A percentile compares a stretch with the other conserved stretches of the same genome.
phyloP scores from a whole-genome alignment of 35 echinoderm and acorn worm genomes.

The Stichopus chloronotus region DNA sequence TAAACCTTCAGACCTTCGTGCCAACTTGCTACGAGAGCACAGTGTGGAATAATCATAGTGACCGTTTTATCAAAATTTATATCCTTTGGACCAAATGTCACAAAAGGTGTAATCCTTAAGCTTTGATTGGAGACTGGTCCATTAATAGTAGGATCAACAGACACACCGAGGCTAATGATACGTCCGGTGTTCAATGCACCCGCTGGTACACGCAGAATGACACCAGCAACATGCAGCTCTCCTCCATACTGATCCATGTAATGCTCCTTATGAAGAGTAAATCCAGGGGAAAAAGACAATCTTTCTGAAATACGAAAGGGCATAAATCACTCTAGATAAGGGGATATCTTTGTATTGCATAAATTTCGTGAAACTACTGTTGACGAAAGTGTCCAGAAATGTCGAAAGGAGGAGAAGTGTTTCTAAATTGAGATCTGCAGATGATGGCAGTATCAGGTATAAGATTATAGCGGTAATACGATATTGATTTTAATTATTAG shows the following conservation, averaged over 20 bases:
- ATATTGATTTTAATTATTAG: too few relatives aligned
- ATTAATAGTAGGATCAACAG: background rate
- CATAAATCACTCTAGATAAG: too few relatives aligned
- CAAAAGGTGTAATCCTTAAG: background rate
- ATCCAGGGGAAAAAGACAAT: too few relatives aligned
- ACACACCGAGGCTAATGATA: background rate
- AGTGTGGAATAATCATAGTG: background rate
- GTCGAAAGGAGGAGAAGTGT: too few relatives aligned
- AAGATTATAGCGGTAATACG: too few relatives aligned
- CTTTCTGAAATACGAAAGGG: too few relatives aligned
- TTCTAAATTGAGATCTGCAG: too few relatives aligned
- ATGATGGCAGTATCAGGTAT: too few relatives aligned
- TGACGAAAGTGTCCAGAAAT: too few relatives aligned
- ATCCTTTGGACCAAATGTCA: background rate
- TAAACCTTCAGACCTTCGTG: too few relatives aligned
- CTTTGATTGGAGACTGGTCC: background rate
- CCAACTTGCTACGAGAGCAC: background rate
- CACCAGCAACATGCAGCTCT: background rate
- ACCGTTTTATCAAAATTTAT: background rate
- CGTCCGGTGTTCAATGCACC: background rate
- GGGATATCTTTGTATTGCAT: too few relatives aligned
- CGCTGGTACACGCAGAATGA: background rate
- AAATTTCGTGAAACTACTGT: too few relatives aligned
- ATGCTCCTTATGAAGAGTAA: background rate
- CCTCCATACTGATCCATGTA: constrained; percentile 11